Percentiles rank a stretch among this genome's conserved stretches.
Evolutionary conservation across 2,797 vertebrate species (phyloP).

Genomic region (Periophthalmus magnuspinnatus): DNA sequence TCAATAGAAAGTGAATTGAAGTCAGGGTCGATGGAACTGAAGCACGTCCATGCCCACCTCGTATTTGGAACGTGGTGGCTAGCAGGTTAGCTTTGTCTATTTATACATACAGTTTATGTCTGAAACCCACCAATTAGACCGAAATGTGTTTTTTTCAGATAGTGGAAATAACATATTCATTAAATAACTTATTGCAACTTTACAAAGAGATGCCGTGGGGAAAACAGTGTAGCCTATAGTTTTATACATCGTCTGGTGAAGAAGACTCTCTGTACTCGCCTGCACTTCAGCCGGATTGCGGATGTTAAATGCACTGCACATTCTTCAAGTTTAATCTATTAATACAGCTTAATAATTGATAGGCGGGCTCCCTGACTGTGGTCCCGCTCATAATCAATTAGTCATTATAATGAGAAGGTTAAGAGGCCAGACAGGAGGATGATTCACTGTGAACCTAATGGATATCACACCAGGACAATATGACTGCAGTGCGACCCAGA

Average conservation of each 20-base stretch:
- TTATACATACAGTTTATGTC: too few relatives aligned
- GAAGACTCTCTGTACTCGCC: slow-evolving; percentile 61
- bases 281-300: slow-evolving; percentile 63
- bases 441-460: slow-evolving; percentile 33
- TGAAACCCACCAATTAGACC: too few relatives aligned
- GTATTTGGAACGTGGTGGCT: too few relatives aligned
- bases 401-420: slow-evolving; percentile 63
- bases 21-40: too few relatives aligned
- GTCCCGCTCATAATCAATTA: slow-evolving; percentile 68
- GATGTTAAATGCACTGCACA: slow-evolving; percentile 69
- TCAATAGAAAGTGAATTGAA: too few relatives aligned
- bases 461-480: slow-evolving; percentile 31
- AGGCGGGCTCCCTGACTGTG: slow-evolving; percentile 54
- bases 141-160: too few relatives aligned
- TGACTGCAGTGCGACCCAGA: slow-evolving; percentile 24
- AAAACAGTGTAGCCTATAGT: slow-evolving; percentile 4
- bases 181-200: neutral
- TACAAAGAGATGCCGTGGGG: neutral
- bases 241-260: slow-evolving; percentile 38
- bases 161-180: neutral
- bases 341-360: slow-evolving; percentile 79
- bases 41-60: too few relatives aligned
- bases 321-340: slow-evolving; percentile 75
- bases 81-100: too few relatives aligned
- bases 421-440: slow-evolving; percentile 33